phyloP scores from a whole-genome alignment of 2,113 vertebrate genomes.

The Acrocephalus kingi region DNA sequence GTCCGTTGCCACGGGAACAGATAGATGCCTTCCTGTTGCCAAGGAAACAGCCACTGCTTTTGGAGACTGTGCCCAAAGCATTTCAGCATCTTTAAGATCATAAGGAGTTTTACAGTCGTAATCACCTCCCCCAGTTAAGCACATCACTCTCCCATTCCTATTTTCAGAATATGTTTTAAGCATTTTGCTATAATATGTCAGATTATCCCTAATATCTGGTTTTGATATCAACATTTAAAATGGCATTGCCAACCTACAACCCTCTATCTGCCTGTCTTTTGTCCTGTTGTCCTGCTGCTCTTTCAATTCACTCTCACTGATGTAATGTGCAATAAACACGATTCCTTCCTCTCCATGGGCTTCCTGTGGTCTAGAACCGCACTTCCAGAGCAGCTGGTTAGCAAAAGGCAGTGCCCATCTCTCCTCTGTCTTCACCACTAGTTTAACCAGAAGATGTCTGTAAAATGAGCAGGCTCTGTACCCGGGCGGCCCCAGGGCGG shows the following conservation, averaged over 20 bases:
- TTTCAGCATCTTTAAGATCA: constrained; percentile 1
- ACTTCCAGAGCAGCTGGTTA: neutral
- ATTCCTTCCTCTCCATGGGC: neutral
- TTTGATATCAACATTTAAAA: neutral
- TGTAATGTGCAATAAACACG: neutral
- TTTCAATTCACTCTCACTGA: neutral
- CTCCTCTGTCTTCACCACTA: neutral
- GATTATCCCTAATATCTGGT: neutral
- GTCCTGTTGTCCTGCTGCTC: neutral
- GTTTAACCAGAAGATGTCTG: neutral
- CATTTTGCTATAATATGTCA: neutral
- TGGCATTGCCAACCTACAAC: neutral
- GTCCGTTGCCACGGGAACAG: constrained; percentile 56
- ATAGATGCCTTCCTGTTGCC: constrained; percentile 39
- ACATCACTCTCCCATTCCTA: neutral
- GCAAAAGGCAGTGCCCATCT: neutral
- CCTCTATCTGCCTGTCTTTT: neutral
- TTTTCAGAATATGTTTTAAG: neutral
- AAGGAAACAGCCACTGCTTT: constrained; percentile 36
- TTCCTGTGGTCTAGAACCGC: neutral
- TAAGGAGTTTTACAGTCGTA: neutral
- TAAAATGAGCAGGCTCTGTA: accelerated
- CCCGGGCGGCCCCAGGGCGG: accelerated
- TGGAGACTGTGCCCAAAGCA: neutral
- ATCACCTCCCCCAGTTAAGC: neutral